phyloP scores from a whole-genome alignment of 2,113 vertebrate genomes.

The Rhabdornis inornatus region DNA sequence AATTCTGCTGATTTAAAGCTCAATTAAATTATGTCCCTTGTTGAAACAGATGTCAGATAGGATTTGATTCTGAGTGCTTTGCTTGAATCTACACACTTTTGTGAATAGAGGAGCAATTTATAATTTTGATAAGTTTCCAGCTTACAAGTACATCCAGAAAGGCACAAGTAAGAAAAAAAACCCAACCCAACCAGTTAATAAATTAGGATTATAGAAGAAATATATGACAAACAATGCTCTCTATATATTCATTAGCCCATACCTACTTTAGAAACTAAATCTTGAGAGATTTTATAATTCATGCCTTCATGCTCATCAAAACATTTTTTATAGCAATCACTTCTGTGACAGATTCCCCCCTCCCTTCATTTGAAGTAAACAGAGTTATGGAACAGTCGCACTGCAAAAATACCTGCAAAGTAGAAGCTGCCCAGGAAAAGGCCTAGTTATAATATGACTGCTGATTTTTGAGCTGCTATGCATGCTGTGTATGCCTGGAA shows the following conservation, averaged over 20 bases:
- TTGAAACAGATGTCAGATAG: not conserved
- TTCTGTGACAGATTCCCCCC: constrained; percentile 36
- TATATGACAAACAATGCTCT: constrained; percentile 18
- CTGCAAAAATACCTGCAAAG: constrained; percentile 30
- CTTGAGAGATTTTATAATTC: constrained; percentile 55
- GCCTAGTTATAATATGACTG: constrained; percentile 47
- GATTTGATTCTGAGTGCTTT: not conserved
- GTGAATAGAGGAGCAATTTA: constrained; percentile 7
- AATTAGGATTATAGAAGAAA: constrained; percentile 47
- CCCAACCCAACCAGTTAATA: not conserved
- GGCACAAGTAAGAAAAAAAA: not conserved
- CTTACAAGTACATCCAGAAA: not conserved
- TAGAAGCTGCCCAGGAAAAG: constrained; percentile 48
- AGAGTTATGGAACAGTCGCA: constrained; percentile 30
- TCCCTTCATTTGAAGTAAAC: not conserved
- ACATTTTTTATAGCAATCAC: constrained; percentile 57
- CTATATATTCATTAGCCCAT: constrained; percentile 48
- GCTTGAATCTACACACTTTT: not conserved
- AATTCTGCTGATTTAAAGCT: not conserved
- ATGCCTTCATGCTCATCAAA: constrained; percentile 56
- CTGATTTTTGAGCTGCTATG: constrained; percentile 71
- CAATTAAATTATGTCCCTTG: not conserved
- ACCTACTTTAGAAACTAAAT: constrained; percentile 53
- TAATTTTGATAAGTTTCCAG: not conserved
- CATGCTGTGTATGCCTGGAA: constrained; percentile 71